Percentiles rank a stretch among this genome's conserved stretches.
Conservation (phyloP, 2,797 vertebrate genomes). For the Dallia pectoralis region DNA sequence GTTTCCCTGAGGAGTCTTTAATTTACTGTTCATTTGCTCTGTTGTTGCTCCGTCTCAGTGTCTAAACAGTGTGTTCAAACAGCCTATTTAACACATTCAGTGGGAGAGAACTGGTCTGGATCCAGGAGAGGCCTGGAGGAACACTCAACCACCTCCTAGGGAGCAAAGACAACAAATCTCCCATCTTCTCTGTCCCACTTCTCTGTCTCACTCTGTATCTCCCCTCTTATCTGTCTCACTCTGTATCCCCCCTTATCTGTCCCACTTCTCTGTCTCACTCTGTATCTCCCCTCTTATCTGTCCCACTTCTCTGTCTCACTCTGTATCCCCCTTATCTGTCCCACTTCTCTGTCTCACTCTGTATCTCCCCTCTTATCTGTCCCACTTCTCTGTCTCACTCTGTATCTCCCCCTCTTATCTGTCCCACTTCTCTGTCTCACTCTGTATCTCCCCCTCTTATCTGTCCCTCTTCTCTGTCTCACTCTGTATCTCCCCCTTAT, state of each 20-base stretch:
- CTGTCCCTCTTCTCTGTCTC: background rate
- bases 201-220: background rate
- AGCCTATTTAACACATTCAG: constrained; percentile 56
- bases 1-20: constrained; percentile 60
- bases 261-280: background rate
- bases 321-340: constrained; percentile 24
- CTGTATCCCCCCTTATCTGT: background rate
- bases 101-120: constrained; percentile 49
- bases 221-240: background rate
- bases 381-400: background rate
- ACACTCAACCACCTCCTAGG: constrained; percentile 36
- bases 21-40: constrained; percentile 64
- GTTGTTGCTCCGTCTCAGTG: constrained; percentile 57
- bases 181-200: background rate
- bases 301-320: background rate
- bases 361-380: background rate
- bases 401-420: background rate
- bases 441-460: background rate
- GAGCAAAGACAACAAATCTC: constrained; percentile 41
- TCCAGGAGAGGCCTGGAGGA: constrained; percentile 58
- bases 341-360: background rate
- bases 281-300: background rate
- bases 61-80: constrained; percentile 65
- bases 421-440: background rate
- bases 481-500: background rate